Conservation (phyloP, 2,797 vertebrate genomes). For the Hydrocynus forskahlii region DNA sequence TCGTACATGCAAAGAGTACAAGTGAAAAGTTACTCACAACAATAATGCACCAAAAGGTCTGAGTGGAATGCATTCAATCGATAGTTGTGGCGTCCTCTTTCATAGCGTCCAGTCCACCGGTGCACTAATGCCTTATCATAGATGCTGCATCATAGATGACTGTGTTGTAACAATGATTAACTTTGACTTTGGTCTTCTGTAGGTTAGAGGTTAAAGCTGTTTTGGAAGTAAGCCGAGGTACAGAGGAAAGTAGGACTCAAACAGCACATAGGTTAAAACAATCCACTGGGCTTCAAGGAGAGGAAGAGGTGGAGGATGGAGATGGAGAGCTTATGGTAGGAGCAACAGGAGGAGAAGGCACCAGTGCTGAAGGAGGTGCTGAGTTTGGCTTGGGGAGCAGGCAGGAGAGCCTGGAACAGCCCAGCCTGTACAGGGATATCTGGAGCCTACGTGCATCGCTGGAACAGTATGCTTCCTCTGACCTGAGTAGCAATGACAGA, state of each 20-base stretch:
- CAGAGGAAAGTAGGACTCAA: conserved; percentile 49
- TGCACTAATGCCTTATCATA: conserved; percentile 11
- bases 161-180: conserved; percentile 55
- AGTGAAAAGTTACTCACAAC: not conserved
- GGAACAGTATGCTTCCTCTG: conserved; percentile 89
- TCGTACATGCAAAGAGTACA: not conserved
- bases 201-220: conserved; percentile 84
- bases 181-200: conserved; percentile 61
- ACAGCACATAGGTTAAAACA: conserved; percentile 24
- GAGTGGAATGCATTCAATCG: not conserved
- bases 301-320: conserved; percentile 44
- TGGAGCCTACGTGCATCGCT: conserved; percentile 95
- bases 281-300: not conserved
- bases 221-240: conserved; percentile 62
- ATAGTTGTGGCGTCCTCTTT: conserved; percentile 12
- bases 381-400: conserved; percentile 50
- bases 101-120: not conserved
- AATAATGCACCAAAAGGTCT: not conserved
- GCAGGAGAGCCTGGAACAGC: conserved; percentile 78
- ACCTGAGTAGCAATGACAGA: conserved; percentile 91
- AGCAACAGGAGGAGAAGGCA: conserved; percentile 60
- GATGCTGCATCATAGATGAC: not conserved
- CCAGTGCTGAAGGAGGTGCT: conserved; percentile 54
- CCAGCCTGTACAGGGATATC: conserved; percentile 88
- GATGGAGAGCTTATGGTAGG: conserved; percentile 51